Percentiles rank a stretch among this genome's conserved stretches.
These are phyloP conservation scores for Dryoscopus gambensis DNA, from an alignment of 2,113 vertebrate genomes.

Conservation along the genomic window DNA sequence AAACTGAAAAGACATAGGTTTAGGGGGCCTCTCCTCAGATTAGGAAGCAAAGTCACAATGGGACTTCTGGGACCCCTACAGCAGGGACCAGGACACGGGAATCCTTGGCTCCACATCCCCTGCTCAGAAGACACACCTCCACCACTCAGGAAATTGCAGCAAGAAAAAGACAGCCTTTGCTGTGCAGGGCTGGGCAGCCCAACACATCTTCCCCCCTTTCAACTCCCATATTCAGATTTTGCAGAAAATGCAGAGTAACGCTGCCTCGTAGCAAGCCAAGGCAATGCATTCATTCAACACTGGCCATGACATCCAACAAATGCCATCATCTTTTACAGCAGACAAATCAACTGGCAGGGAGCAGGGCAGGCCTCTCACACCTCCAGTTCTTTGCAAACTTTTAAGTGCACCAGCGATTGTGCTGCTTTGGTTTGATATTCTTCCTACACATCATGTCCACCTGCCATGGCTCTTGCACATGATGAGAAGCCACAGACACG, in stretches of 20 bases:
- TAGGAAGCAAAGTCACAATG: neutral
- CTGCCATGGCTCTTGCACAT: neutral
- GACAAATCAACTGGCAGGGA: neutral
- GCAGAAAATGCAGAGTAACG: neutral
- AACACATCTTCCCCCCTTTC: neutral
- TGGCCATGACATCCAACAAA: neutral
- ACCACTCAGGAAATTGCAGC: neutral
- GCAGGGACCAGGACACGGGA: rapidly evolving
- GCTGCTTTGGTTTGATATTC: neutral
- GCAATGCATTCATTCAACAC: neutral
- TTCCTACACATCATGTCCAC: neutral
- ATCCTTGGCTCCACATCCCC: neutral
- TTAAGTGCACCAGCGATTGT: neutral
- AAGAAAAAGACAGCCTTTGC: neutral
- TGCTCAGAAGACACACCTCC: neutral
- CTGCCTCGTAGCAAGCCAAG: neutral
- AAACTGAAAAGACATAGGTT: neutral
- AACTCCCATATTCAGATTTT: neutral
- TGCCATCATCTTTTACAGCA: neutral
- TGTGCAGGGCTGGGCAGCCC: neutral
- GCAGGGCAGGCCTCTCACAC: neutral
- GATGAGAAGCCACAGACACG: neutral
- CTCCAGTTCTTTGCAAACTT: neutral
- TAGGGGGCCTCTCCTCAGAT: neutral
- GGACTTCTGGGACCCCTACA: neutral